A percentile compares a stretch with the other conserved stretches of the same genome.
These are phyloP conservation scores for Cenopis cana DNA, from an alignment of 2,888 invertebrate species.

Conservation along the genomic window DNA sequence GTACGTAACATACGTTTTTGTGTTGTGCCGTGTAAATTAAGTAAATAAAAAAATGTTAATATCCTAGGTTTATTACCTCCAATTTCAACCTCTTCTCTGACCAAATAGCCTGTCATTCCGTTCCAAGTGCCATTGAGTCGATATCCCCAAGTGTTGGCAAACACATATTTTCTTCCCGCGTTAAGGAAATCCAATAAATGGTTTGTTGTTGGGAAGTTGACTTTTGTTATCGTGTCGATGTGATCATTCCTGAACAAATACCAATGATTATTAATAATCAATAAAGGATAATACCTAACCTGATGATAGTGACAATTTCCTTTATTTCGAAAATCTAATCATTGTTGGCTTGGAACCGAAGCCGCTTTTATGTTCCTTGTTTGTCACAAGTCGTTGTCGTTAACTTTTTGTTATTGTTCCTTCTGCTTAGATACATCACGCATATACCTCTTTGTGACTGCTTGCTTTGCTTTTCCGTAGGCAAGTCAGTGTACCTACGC, in stretches of 20 bases:
- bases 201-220: constrained; percentile 85
- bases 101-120: constrained; percentile 87
- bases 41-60: not conserved
- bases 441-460: no score
- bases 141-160: constrained; percentile 87
- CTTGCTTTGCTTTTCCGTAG: no score
- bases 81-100: constrained; percentile 85
- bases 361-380: no score
- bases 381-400: no score
- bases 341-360: no score
- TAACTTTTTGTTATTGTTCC: no score
- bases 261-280: constrained; percentile 10
- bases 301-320: no score
- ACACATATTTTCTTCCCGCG: constrained; percentile 80
- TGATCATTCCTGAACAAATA: constrained; percentile 69
- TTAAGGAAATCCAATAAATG: constrained; percentile 85
- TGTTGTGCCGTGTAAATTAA: not conserved
- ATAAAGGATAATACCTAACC: no score
- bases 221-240: constrained; percentile 87
- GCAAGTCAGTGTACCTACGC: no score
- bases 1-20: no score
- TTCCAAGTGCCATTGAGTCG: constrained; percentile 85
- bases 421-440: no score
- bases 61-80: constrained; percentile 73
- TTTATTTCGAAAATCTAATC: no score